phyloP scores from a whole-genome alignment of 2,113 vertebrate species.

The Ondatra zibethicus region DNA sequence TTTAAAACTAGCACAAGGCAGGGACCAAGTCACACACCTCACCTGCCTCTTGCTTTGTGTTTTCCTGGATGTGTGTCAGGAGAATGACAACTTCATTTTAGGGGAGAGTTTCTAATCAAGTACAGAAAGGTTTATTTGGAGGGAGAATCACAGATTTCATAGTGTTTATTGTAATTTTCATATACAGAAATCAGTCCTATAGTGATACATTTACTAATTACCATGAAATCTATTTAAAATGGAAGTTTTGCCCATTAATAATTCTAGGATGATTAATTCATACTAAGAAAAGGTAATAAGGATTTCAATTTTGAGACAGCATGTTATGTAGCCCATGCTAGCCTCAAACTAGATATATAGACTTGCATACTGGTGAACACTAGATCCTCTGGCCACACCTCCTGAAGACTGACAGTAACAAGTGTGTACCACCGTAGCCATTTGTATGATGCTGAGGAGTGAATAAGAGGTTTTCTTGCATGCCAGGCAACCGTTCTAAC shows the following conservation, averaged over 20 bases:
- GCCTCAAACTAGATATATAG: not conserved
- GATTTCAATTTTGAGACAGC: not conserved
- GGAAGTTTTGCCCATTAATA: not conserved
- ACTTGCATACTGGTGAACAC: not conserved
- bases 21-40: not conserved
- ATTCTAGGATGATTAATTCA: not conserved
- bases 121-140: not conserved
- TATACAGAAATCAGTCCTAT: not conserved
- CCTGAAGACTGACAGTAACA: not conserved
- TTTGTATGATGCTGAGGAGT: not conserved
- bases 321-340: not conserved
- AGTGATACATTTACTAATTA: not conserved
- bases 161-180: not conserved
- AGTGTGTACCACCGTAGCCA: not conserved
- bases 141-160: not conserved
- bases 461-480: too few relatives aligned
- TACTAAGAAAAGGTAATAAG: not conserved
- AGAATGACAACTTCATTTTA: not conserved
- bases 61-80: not conserved
- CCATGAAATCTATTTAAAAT: not conserved
- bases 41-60: not conserved
- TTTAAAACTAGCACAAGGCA: not conserved
- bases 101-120: not conserved
- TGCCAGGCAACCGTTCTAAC: not conserved
- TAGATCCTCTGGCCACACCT: too few relatives aligned